Conservation (phyloP, 2,888 invertebrate species). For the Apamea epomidion region DNA sequence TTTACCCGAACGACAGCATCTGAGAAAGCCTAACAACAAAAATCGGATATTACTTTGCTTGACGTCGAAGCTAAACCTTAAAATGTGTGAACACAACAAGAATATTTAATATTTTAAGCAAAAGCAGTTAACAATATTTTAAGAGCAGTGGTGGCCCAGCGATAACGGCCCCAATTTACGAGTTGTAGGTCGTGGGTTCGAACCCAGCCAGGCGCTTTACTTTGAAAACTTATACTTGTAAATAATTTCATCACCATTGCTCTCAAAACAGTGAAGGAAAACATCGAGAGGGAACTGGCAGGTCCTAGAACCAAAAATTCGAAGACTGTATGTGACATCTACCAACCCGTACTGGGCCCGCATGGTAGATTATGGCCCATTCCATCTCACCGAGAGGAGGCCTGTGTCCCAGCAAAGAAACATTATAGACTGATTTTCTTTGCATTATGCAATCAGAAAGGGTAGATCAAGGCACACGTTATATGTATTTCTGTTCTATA, state of each 20-base stretch:
- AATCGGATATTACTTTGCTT: not conserved
- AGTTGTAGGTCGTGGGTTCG: not conserved
- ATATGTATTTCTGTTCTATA: not conserved
- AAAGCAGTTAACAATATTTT: not conserved
- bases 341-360: not conserved
- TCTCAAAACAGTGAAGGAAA: not conserved
- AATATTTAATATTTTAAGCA: not conserved
- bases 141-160: not conserved
- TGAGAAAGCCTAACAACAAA: not conserved
- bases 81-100: not conserved
- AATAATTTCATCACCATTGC: not conserved
- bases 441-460: not conserved
- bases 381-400: not conserved
- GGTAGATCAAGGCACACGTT: not conserved
- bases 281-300: not conserved
- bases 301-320: not conserved
- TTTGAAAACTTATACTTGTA: too few relatives aligned
- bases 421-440: not conserved
- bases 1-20: not conserved
- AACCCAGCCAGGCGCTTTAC: not conserved
- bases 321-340: not conserved
- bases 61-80: not conserved
- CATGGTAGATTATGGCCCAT: not conserved
- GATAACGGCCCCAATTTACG: not conserved
- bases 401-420: not conserved